Conservation (phyloP, 2,113 vertebrate genomes). For the Syrmaticus mikado region DNA sequence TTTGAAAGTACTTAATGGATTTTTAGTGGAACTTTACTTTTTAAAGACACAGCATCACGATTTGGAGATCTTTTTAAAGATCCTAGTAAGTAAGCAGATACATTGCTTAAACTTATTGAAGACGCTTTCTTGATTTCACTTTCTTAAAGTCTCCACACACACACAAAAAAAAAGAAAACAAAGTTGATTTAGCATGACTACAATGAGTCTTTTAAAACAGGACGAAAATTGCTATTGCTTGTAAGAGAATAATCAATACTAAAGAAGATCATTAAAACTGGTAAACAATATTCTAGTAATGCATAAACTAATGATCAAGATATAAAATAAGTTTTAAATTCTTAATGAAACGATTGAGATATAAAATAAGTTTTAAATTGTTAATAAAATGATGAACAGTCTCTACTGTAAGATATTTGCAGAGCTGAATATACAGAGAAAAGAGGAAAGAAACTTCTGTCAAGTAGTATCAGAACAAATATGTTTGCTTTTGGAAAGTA, state of each 20-base stretch:
- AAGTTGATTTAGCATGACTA: not conserved
- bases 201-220: not conserved
- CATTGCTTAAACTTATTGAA: not conserved
- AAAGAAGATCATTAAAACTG: not conserved
- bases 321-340: not conserved
- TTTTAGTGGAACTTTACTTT: constrained; percentile 83
- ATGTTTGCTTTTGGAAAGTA: not conserved
- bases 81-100: not conserved
- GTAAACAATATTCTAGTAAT: not conserved
- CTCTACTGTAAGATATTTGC: not conserved
- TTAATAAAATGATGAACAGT: not conserved
- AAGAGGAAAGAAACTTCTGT: not conserved
- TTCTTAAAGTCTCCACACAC: not conserved
- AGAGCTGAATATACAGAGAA: not conserved
- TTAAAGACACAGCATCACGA: constrained; percentile 77
- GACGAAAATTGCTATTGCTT: not conserved
- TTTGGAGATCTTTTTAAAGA: constrained; percentile 2
- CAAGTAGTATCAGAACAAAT: not conserved
- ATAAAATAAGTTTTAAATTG: not conserved
- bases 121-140: not conserved
- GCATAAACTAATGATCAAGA: not conserved
- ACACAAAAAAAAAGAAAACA: not conserved
- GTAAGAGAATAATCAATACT: not conserved
- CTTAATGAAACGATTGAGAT: not conserved
- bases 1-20: constrained; percentile 84